Percentiles rank a stretch among this genome's conserved stretches.
Evolutionary conservation across 2,113 vertebrate species (phyloP).

Genomic region (Junco hyemalis): DNA sequence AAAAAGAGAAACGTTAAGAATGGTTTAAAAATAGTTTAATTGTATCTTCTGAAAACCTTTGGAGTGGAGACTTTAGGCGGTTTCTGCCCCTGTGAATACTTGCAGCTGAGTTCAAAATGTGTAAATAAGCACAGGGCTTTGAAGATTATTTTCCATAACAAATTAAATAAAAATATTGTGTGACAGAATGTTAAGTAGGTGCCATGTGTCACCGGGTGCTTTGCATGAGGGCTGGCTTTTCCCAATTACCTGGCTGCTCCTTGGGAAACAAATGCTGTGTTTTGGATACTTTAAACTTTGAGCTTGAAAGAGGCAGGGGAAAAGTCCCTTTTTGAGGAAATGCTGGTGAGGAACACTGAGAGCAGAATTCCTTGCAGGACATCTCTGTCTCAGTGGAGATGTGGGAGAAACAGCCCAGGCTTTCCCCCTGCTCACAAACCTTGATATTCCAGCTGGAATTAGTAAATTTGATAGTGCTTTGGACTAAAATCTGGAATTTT

Average conservation of each 20-base stretch:
- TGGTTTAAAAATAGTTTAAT: conserved; percentile 21
- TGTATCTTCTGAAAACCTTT: neutral
- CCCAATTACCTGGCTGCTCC: neutral
- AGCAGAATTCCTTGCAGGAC: neutral
- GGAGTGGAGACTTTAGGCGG: neutral
- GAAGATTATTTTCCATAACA: conserved; percentile 42
- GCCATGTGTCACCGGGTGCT: neutral
- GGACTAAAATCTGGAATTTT: neutral
- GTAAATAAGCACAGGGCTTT: neutral
- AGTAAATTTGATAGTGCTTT: neutral
- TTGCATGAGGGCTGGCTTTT: neutral
- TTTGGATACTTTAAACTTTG: neutral
- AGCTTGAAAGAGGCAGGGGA: neutral
- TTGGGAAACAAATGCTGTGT: neutral
- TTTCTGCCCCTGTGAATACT: conserved; percentile 18
- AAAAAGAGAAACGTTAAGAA: conserved; percentile 16
- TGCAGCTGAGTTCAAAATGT: conserved; percentile 3
- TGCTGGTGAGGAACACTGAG: neutral
- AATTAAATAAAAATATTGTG: neutral
- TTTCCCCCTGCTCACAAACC: neutral
- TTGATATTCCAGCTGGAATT: neutral
- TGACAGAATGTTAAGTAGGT: neutral
- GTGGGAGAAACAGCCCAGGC: neutral
- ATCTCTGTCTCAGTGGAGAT: neutral
- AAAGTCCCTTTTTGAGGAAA: neutral